Percentiles rank a stretch among this genome's conserved stretches.
These are phyloP conservation scores for Drosophila affinis DNA, from an alignment of 2,888 invertebrate genomes.

Conservation along the genomic window DNA sequence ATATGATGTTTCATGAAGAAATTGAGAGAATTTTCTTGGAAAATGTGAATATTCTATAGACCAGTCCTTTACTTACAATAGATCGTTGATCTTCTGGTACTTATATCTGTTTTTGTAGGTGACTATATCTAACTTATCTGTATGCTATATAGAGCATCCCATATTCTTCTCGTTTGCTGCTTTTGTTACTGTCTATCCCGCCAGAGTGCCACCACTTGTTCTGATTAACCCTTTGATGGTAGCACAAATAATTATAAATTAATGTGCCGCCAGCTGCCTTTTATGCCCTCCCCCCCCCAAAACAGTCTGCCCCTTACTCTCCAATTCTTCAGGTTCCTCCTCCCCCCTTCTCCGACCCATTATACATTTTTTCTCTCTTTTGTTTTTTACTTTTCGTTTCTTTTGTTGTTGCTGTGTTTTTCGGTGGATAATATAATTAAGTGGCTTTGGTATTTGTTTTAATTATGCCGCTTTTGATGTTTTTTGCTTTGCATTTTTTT, in stretches of 20 bases:
- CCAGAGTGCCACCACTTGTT: constrained; percentile 54
- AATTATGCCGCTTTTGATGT: constrained; percentile 67
- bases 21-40: neutral
- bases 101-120: no score
- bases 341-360: constrained; percentile 12
- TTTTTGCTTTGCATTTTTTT: constrained; percentile 10
- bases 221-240: constrained; percentile 62
- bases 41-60: neutral
- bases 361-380: constrained; percentile 18
- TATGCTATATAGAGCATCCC: neutral
- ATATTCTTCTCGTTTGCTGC: neutral
- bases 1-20: neutral
- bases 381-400: constrained; percentile 41
- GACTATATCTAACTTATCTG: no score
- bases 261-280: constrained; percentile 50
- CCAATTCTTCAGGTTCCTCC: constrained; percentile 1
- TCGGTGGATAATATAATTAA: constrained; percentile 51
- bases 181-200: constrained; percentile 31
- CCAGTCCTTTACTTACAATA: accelerated
- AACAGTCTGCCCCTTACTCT: neutral
- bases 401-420: constrained; percentile 8
- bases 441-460: constrained; percentile 49
- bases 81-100: no score
- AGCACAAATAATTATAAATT: constrained; percentile 60
- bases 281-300: neutral